A percentile compares a stretch with the other conserved stretches of the same genome.
Evolutionary conservation across 2,113 vertebrate species (phyloP).

Genomic region (Cinclus mexicanus): DNA sequence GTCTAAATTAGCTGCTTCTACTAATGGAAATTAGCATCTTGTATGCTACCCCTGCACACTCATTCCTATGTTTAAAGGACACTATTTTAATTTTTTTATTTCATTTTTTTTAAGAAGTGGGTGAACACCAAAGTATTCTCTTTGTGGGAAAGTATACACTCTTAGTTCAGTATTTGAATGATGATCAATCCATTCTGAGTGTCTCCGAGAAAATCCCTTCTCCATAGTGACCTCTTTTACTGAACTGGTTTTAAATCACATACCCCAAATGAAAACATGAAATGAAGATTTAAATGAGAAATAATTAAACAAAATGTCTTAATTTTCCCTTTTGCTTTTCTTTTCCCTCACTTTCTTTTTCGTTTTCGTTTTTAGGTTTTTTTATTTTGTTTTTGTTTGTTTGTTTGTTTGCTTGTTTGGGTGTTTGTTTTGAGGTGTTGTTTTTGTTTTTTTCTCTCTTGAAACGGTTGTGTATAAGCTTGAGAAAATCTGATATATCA

Average conservation of each 20-base stretch:
- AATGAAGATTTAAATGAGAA: not conserved
- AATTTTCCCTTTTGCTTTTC: not conserved
- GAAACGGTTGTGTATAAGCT: not conserved
- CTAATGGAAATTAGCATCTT: not conserved
- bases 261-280: not conserved
- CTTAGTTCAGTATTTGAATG: not conserved
- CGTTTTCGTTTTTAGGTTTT: not conserved
- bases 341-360: not conserved
- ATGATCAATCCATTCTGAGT: not conserved
- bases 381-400: too few species aligned
- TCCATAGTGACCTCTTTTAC: not conserved
- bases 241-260: not conserved
- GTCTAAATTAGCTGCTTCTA: not conserved
- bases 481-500: not conserved
- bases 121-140: not conserved
- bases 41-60: not conserved
- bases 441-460: not conserved
- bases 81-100: not conserved
- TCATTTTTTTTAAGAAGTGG: not conserved
- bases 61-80: not conserved
- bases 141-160: not conserved
- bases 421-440: too few species aligned
- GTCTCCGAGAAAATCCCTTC: not conserved
- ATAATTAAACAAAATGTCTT: not conserved
- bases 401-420: not conserved